These are phyloP conservation scores for Apantesis nais DNA, from an alignment of 2,888 invertebrate species.

Conservation along the genomic window DNA sequence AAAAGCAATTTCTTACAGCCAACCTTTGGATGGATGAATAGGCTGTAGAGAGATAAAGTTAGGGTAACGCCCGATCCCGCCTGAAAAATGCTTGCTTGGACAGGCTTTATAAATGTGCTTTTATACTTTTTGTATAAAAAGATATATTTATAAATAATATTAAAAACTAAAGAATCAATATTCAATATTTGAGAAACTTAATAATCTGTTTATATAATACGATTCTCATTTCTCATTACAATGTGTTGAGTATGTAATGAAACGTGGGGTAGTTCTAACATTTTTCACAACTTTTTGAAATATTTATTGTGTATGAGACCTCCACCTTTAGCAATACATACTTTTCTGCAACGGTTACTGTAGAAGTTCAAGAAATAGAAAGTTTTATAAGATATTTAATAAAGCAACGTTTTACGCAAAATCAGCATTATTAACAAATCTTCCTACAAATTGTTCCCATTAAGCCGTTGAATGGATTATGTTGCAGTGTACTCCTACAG, in stretches of 20 bases:
- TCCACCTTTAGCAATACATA: not conserved
- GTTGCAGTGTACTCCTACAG: constrained; percentile 12
- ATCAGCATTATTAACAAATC: not conserved
- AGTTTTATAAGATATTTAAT: not conserved
- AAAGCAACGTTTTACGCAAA: not conserved
- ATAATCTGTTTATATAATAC: not conserved
- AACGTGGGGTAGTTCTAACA: not conserved
- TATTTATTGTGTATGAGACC: not conserved
- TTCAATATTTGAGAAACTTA: not conserved
- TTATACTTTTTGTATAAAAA: too few species aligned
- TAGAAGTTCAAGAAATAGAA: not conserved
- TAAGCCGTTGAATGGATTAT: constrained; percentile 14
- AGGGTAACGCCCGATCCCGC: fast-evolving
- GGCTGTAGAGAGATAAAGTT: too few species aligned
- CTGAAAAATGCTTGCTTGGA: not conserved
- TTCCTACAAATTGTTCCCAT: constrained; percentile 6
- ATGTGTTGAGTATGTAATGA: not conserved
- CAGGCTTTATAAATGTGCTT: not conserved
- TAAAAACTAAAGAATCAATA: too few species aligned
- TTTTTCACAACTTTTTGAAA: not conserved
- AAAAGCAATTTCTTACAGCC: too few species aligned
- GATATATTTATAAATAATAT: too few species aligned
- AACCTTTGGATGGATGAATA: too few species aligned
- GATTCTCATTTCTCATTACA: too few species aligned
- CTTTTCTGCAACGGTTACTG: not conserved